A percentile compares a stretch with the other conserved stretches of the same genome.
Conservation (phyloP, 2,797 vertebrate species). For the Pipistrellus kuhlii region DNA sequence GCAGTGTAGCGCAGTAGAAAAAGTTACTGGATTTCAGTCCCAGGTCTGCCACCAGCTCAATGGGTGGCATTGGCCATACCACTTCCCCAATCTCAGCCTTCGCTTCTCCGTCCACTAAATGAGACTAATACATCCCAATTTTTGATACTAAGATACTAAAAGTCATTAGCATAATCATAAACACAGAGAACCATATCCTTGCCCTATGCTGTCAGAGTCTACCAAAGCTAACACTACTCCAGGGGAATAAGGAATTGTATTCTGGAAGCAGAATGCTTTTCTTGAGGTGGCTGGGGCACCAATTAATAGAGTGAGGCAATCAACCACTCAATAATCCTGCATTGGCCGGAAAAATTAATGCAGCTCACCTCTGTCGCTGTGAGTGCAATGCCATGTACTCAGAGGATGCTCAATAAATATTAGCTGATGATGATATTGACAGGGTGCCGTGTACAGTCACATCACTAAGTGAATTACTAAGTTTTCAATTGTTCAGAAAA, state of each 20-base stretch:
- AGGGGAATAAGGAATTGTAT: not conserved
- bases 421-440: constrained; percentile 68
- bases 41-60: not conserved
- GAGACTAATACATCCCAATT: not conserved
- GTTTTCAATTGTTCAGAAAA: constrained; percentile 66
- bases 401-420: constrained; percentile 70
- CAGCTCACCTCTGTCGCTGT: constrained; percentile 35
- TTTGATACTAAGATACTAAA: not conserved
- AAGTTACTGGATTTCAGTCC: constrained; percentile 42
- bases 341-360: constrained; percentile 48
- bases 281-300: constrained; percentile 17
- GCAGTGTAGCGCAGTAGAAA: constrained; percentile 77
- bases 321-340: constrained; percentile 37
- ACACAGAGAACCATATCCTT: not conserved
- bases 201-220: not conserved
- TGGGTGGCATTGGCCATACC: not conserved
- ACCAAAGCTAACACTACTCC: not conserved
- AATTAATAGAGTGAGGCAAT: constrained; percentile 61
- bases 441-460: constrained; percentile 51
- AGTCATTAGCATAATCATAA: not conserved
- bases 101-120: not conserved
- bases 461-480: constrained; percentile 73
- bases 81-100: not conserved
- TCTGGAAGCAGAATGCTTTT: constrained; percentile 25
- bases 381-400: constrained; percentile 53